Percentiles rank a stretch among this genome's conserved stretches.
Evolutionary conservation across 2,888 invertebrate genomes (phyloP).

Genomic region (Metellina segmentata): DNA sequence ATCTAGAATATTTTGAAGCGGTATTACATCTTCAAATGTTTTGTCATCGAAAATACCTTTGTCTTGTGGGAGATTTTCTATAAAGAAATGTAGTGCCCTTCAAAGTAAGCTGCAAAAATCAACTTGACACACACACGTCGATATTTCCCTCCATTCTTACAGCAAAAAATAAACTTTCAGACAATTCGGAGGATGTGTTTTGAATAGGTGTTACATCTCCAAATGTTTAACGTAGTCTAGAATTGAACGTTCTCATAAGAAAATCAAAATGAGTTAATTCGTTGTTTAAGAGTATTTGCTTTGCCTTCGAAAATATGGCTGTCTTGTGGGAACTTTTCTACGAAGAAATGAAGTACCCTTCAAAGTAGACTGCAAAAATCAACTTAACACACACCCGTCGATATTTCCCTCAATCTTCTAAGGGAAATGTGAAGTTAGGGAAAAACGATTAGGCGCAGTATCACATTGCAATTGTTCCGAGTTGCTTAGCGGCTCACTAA

Average conservation of each 20-base stretch:
- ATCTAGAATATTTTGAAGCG: no score
- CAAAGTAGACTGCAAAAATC: constrained; percentile 12
- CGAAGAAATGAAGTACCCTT: background rate
- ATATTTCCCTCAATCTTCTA: constrained; percentile 38
- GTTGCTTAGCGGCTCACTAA: constrained; percentile 64
- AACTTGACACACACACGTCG: constrained; percentile 11
- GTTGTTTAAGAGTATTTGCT: no score
- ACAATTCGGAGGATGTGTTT: no score
- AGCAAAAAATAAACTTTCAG: no score
- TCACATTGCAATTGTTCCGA: constrained; percentile 57
- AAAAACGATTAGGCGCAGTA: constrained; percentile 61
- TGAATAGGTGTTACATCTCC: no score
- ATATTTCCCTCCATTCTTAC: constrained; percentile 11
- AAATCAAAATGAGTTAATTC: no score
- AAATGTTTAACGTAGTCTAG: no score
- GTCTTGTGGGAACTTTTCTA: background rate
- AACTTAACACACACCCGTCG: constrained; percentile 16
- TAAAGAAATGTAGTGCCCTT: background rate
- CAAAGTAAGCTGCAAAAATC: constrained; percentile 14
- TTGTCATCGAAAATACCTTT: no score
- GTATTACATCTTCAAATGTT: no score
- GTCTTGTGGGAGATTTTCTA: background rate
- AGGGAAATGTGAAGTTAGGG: constrained; percentile 51
- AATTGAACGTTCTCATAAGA: no score
- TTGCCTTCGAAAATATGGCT: no score